phyloP scores from a whole-genome alignment of 2,888 invertebrate genomes.

The Orgyia antiqua region DNA sequence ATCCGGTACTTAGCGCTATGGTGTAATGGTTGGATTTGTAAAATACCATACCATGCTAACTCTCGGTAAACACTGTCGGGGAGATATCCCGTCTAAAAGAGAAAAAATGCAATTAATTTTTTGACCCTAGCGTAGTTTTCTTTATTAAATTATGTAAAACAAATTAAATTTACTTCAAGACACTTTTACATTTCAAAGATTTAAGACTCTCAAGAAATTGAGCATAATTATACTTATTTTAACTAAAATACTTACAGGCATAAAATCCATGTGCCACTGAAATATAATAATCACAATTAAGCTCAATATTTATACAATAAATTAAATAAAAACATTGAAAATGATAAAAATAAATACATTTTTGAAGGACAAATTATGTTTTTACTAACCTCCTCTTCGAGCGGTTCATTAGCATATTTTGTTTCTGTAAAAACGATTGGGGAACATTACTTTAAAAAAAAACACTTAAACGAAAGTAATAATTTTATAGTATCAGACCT shows the following conservation, averaged over 20 bases:
- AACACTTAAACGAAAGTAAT: no score
- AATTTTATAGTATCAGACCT: no score
- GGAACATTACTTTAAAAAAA: neutral
- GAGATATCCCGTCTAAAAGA: constrained; percentile 58
- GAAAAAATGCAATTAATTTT: no score
- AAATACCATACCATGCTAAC: constrained; percentile 69
- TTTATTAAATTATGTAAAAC: neutral
- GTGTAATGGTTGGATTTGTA: constrained; percentile 66
- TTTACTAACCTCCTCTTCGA: constrained; percentile 56
- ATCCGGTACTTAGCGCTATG: constrained; percentile 65
- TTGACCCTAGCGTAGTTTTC: neutral
- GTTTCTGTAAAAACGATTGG: constrained; percentile 26
- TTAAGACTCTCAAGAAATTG: no score
- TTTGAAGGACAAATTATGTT: constrained; percentile 2
- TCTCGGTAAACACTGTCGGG: constrained; percentile 70
- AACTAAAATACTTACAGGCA: constrained; percentile 55
- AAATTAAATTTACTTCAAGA: neutral
- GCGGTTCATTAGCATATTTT: constrained; percentile 33
- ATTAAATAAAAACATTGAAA: constrained; percentile 4
- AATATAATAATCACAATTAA: constrained; percentile 11
- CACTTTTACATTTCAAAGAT: neutral
- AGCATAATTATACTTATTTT: no score
- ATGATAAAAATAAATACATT: no score
- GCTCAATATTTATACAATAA: neutral
- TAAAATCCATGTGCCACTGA: constrained; percentile 72